These are phyloP conservation scores for Platanista minor DNA, from an alignment of 2,113 vertebrate species.

Conservation along the genomic window DNA sequence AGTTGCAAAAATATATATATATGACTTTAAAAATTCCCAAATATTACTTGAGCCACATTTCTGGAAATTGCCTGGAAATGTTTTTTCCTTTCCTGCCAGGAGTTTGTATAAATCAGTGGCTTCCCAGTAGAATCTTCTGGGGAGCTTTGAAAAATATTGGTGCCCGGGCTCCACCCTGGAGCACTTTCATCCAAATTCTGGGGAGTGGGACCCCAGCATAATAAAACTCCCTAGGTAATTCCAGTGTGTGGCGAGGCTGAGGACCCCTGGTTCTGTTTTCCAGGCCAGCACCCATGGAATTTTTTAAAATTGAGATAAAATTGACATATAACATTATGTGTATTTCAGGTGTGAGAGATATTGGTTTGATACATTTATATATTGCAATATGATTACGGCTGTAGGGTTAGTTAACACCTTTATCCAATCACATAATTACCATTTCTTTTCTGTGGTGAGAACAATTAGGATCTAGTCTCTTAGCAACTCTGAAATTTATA, in stretches of 20 bases:
- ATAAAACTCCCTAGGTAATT: not conserved
- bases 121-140: not conserved
- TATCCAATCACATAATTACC: not conserved
- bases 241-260: not conserved
- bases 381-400: not conserved
- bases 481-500: not conserved
- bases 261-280: not conserved
- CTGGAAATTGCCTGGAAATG: not conserved
- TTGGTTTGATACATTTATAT: not conserved
- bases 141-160: not conserved
- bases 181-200: accelerated
- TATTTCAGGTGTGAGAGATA: not conserved
- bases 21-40: not conserved
- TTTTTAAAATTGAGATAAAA: not conserved
- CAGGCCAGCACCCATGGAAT: not conserved
- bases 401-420: not conserved
- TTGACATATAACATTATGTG: not conserved
- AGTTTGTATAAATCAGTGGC: not conserved
- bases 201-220: accelerated
- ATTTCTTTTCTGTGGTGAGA: not conserved
- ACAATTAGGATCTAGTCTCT: not conserved
- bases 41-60: not conserved
- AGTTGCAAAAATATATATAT: not conserved
- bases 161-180: accelerated
- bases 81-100: not conserved